Base-by-base conservation (phyloP, 2,113 vertebrate species). In the Origma solitaria region DNA sequence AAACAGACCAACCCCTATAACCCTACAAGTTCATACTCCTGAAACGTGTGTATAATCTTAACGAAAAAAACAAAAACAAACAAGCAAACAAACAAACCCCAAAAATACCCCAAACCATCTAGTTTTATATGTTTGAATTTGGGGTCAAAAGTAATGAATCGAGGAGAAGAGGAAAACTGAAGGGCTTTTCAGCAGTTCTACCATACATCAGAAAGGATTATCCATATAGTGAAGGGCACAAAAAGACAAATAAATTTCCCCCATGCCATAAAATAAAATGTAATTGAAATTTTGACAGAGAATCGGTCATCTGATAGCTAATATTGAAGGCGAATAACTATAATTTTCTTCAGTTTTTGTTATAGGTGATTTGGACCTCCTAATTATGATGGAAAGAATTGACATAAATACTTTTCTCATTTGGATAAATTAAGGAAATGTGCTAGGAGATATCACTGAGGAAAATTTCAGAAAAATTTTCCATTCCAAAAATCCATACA, bases 101-200 rank as follows among this genome's bases (percentile, higher is more conserved):
- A 9, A 45, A 18, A 44, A 53, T 21, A 5, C 5, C 18, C 16
- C 2, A 47, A 40, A 1, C 2, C 1, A 1, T 5, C 22, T 23
- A 28, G 9, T 45, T 82, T 56, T 73, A 30, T 20, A 18, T 28
- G 16, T 53, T 88, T 82, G 21, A 70, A 73, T 22, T 30, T 45
- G 25, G 1, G 0, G 6, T 65, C 5, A 42, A 73, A 73, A 60
- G 12, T 50, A 54, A 3, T 5, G 10, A 65, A 60, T 1, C 50
- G 40, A 73, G 56, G 10, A n/a, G 50, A 38, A 90, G 53, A 57
- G 15, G 9, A 57, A 47, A 49, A 66, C 4, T 44, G 8, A 53
- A 81, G 7, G 19, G 11, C 7, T 69, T 77, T 64, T 51, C 56
- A 38, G 8, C 58, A 60, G 33, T 23, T 68, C 27, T 45, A 44